These are phyloP conservation scores for Chymomyza procnemis DNA, from an alignment of 2,888 invertebrate species.

Conservation along the genomic window DNA sequence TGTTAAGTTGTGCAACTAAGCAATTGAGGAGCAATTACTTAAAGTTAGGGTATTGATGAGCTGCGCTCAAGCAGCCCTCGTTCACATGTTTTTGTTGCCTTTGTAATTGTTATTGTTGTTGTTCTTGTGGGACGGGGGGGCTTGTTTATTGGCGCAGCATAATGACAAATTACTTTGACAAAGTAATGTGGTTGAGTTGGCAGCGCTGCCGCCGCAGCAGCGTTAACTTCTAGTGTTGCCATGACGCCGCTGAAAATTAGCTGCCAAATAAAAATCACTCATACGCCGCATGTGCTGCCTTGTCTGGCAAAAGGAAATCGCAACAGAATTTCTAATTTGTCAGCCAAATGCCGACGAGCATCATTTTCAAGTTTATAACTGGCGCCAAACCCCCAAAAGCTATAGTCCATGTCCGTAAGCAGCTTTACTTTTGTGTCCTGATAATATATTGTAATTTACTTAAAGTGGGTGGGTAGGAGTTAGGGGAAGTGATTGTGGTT, in stretches of 20 bases:
- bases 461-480: background rate
- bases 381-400: slow-evolving; percentile 28
- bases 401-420: slow-evolving; percentile 48
- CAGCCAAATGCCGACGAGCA: slow-evolving; percentile 42
- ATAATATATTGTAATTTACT: background rate
- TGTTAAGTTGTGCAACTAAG: no score
- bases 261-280: slow-evolving; percentile 72
- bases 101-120: slow-evolving; percentile 6
- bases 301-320: slow-evolving; percentile 23
- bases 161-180: slow-evolving; percentile 59
- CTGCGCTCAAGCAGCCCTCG: background rate
- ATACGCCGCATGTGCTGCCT: slow-evolving; percentile 51
- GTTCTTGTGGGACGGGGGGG: slow-evolving; percentile 23
- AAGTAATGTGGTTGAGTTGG: slow-evolving; percentile 16
- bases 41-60: no score
- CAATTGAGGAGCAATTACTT: no score
- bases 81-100: background rate
- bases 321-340: slow-evolving; percentile 53
- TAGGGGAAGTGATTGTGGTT: background rate
- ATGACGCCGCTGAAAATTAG: slow-evolving; percentile 69
- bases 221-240: slow-evolving; percentile 45
- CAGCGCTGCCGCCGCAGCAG: background rate
- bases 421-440: slow-evolving; percentile 55
- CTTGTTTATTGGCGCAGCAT: slow-evolving; percentile 30
- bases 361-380: slow-evolving; percentile 67